Conservation (phyloP, 2,797 vertebrate species). For the Masticophis lateralis region DNA sequence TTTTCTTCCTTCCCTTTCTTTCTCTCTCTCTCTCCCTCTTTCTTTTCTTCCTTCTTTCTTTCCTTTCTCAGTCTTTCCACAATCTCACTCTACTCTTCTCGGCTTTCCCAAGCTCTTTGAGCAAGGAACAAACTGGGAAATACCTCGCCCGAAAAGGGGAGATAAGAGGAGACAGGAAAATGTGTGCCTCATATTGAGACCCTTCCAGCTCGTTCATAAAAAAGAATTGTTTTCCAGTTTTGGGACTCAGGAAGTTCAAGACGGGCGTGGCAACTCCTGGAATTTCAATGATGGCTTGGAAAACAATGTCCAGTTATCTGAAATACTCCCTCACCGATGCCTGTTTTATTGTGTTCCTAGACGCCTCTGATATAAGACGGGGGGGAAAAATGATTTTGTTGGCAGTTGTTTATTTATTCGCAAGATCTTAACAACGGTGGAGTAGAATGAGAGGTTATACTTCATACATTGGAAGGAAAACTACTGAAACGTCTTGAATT, state of each 20-base stretch:
- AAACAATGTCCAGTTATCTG: constrained; percentile 3
- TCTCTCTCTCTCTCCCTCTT: no score
- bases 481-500: background rate
- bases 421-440: background rate
- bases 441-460: background rate
- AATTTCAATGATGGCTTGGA: background rate
- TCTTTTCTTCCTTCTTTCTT: no score
- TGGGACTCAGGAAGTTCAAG: background rate
- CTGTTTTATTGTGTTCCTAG: background rate
- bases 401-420: background rate
- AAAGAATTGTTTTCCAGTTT: background rate
- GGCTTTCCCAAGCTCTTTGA: background rate
- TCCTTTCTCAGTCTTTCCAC: background rate
- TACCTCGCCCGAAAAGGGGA: background rate
- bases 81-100: background rate
- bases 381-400: background rate
- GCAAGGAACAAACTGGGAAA: background rate
- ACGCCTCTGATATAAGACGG: background rate
- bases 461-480: background rate
- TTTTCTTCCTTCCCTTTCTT: no score
- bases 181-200: background rate
- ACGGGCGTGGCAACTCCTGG: background rate
- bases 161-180: background rate
- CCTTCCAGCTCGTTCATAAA: background rate
- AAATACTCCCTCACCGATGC: background rate